These are phyloP conservation scores for Pemphigus obesinymphae DNA, from an alignment of 1,140 invertebrate species.

Conservation along the genomic window DNA sequence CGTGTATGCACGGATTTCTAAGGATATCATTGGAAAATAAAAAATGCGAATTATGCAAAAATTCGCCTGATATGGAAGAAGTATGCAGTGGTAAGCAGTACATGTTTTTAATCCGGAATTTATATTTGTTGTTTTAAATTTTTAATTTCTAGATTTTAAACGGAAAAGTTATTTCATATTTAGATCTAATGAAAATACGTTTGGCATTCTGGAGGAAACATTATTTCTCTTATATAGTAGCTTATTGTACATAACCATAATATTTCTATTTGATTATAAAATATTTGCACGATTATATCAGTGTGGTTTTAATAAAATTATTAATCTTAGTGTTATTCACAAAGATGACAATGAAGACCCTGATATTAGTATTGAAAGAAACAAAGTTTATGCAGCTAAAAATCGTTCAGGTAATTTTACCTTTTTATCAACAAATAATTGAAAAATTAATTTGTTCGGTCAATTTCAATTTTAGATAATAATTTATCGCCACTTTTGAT, in stretches of 20 bases:
- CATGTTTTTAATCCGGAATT: not conserved
- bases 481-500: constrained; percentile 37
- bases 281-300: constrained; percentile 15
- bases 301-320: not conserved
- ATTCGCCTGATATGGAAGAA: not conserved
- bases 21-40: not conserved
- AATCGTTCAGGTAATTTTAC: not conserved
- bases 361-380: constrained; percentile 42
- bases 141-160: not conserved
- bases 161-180: constrained; percentile 25
- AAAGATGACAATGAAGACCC: constrained; percentile 32
- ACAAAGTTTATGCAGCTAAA: constrained; percentile 42
- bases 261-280: constrained; percentile 43
- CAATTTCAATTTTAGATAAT: not conserved
- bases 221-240: constrained; percentile 40
- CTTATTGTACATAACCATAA: constrained; percentile 35
- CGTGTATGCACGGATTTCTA: constrained; percentile 1
- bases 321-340: not conserved
- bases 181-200: not conserved
- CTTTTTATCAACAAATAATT: not conserved
- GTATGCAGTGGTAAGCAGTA: not conserved
- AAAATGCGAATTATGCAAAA: not conserved
- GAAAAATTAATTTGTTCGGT: too few species aligned
- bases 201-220: constrained; percentile 22
- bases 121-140: too few species aligned